phyloP scores from a whole-genome alignment of 2,797 vertebrate species.

The Tympanoctomys barrerae region DNA sequence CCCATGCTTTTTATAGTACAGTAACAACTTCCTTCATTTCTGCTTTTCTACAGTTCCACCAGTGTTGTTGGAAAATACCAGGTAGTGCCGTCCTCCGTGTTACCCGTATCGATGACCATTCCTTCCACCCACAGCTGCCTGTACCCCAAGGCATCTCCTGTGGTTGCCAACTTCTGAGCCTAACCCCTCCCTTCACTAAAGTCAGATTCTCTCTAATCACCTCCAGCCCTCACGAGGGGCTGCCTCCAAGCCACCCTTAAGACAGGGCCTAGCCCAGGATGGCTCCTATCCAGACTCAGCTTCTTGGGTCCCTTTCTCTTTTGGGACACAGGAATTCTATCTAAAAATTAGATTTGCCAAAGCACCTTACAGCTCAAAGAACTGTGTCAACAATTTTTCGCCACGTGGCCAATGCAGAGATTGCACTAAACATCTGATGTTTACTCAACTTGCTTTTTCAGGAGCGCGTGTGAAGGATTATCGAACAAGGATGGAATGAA shows the following conservation, averaged over 20 bases:
- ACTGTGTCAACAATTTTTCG: neutral
- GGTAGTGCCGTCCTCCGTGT: neutral
- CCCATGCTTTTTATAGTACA: conserved; percentile 17
- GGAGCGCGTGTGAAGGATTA: neutral
- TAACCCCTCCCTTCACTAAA: neutral
- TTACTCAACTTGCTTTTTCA: conserved; percentile 12
- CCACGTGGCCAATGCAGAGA: neutral
- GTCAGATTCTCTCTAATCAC: neutral
- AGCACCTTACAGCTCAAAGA: neutral
- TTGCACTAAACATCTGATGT: neutral
- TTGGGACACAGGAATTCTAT: neutral
- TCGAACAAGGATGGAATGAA: neutral
- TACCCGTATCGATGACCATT: neutral
- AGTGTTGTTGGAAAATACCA: neutral
- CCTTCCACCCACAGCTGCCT: neutral
- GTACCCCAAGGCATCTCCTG: neutral
- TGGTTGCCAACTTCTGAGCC: neutral
- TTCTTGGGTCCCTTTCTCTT: neutral
- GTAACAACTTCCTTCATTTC: neutral
- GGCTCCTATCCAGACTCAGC: neutral
- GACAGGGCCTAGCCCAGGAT: neutral
- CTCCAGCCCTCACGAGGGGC: neutral
- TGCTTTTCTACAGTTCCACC: neutral
- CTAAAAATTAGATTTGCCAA: neutral
- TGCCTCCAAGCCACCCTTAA: neutral